Evolutionary conservation across 92 coral and sea anemone species (phyloP).

Genomic region (Micromussa lordhowensis): DNA sequence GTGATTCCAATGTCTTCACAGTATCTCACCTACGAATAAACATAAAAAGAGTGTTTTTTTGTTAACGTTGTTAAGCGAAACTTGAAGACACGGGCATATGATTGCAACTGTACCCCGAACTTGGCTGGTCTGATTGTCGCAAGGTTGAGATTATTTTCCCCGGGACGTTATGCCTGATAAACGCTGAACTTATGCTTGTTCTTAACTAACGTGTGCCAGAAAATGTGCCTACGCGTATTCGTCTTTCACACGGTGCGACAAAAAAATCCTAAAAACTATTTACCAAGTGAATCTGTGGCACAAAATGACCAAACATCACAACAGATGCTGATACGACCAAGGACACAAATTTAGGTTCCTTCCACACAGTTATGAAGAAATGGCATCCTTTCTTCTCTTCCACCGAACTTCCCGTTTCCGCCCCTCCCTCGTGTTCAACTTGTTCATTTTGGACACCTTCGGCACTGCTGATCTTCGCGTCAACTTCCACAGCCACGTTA

Average conservation of each 20-base stretch:
- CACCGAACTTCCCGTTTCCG: not conserved
- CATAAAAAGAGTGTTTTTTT: not conserved
- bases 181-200: no score
- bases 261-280: not conserved
- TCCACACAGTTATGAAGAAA: constrained; percentile 25
- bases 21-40: constrained; percentile 22
- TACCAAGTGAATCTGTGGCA: constrained; percentile 46
- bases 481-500: not conserved
- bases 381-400: constrained; percentile 5
- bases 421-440: not conserved
- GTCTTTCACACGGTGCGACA: no score
- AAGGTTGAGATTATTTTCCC: no score
- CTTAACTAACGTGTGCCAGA: no score
- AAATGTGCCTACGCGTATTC: no score
- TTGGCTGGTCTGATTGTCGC: no score
- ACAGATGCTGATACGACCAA: constrained; percentile 22
- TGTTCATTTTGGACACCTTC: not conserved
- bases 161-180: no score
- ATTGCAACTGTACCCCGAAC: no score
- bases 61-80: no score
- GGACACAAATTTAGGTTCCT: constrained; percentile 32
- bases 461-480: not conserved
- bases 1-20: constrained; percentile 41
- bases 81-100: no score
- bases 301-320: constrained; percentile 44